Base-by-base conservation (phyloP, 1,140 invertebrate species). In the Drosophila bifasciata region DNA sequence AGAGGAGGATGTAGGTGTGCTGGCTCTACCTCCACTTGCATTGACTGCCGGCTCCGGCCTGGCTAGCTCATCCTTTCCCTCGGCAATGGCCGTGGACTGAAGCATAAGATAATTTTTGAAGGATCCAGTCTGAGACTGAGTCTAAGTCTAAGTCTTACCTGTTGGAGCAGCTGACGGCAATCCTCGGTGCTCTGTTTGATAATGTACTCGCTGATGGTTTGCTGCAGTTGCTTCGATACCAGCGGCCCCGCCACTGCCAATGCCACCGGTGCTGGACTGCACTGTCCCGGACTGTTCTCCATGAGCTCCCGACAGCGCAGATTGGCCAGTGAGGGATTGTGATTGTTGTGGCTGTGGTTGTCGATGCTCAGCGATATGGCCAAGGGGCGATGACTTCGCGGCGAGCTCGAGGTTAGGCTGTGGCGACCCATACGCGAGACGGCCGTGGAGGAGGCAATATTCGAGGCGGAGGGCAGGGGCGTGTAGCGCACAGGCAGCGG, bases 111-210 rank as follows among this genome's bases (percentile, higher is more conserved):
- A n/a, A n/a, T n/a, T n/a, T n/a, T n/a, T n/a, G n/a, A n/a, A n/a
- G n/a, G n/a, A n/a, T n/a, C n/a, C n/a, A n/a, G n/a, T n/a, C n/a
- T n/a, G n/a, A n/a, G n/a, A n/a, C n/a, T n/a, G n/a, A n/a, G n/a
- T n/a, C n/a, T n/a, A n/a, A n/a, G n/a, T n/a, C n/a, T 5, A 6
- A 39, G 8, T 16, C n/a, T 8, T 8, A 11, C 15, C 75, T 93
- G 93, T 68, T 94, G 93, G 23, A 94, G 72, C 44, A 94, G 86
- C 74, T 94, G 90, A 69, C 94, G 90, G 75, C 94, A 93, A 81
- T 95, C 93, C 86, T 95, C 93, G 71, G 93, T 93, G 16, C 93
- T 94, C 84, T 94, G 93, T 85, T 94, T 94, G 51, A 94, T 89
- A 52, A 94, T 94, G 70, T 93, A 93, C 67, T 94, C 89, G 61